Evolutionary conservation across 2,797 vertebrate species (phyloP).

Genomic region (Euthynnus affinis): DNA sequence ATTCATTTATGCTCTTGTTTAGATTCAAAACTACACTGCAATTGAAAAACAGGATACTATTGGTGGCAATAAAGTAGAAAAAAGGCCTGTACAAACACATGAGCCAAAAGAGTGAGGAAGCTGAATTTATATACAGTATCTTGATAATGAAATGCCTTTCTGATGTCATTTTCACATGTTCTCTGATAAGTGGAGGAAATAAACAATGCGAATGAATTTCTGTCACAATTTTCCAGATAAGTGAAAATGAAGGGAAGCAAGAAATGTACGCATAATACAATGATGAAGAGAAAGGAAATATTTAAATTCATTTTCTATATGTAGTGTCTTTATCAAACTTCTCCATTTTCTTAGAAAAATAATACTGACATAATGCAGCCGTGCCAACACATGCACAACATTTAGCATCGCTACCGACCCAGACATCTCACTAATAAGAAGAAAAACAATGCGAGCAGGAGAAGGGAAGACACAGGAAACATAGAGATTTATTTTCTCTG

Average conservation of each 20-base stretch:
- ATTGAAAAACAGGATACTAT: slow-evolving; percentile 3
- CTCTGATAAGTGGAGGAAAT: slow-evolving; percentile 24
- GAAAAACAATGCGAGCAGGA: slow-evolving; percentile 25
- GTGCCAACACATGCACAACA: slow-evolving; percentile 4
- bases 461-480: slow-evolving; percentile 27
- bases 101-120: not conserved
- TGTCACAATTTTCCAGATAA: slow-evolving; percentile 17
- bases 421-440: slow-evolving; percentile 44
- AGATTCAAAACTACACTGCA: not conserved
- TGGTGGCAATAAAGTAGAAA: slow-evolving; percentile 3
- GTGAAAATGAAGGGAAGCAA: slow-evolving; percentile 30
- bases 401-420: slow-evolving; percentile 29
- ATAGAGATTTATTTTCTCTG: slow-evolving; percentile 28
- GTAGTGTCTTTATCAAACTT: slow-evolving; percentile 4
- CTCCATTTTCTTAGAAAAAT: slow-evolving; percentile 5
- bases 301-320: slow-evolving; percentile 23
- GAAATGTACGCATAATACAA: not conserved
- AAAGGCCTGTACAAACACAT: not conserved
- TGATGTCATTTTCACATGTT: slow-evolving; percentile 8
- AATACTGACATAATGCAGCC: slow-evolving; percentile 9
- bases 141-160: slow-evolving; percentile 18
- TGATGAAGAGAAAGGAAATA: slow-evolving; percentile 7
- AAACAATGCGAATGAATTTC: not conserved
- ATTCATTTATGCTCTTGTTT: not conserved
- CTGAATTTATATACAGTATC: slow-evolving; percentile 19